These are phyloP conservation scores for Gadus macrocephalus DNA, from an alignment of 2,113 vertebrate genomes.

Conservation along the genomic window DNA sequence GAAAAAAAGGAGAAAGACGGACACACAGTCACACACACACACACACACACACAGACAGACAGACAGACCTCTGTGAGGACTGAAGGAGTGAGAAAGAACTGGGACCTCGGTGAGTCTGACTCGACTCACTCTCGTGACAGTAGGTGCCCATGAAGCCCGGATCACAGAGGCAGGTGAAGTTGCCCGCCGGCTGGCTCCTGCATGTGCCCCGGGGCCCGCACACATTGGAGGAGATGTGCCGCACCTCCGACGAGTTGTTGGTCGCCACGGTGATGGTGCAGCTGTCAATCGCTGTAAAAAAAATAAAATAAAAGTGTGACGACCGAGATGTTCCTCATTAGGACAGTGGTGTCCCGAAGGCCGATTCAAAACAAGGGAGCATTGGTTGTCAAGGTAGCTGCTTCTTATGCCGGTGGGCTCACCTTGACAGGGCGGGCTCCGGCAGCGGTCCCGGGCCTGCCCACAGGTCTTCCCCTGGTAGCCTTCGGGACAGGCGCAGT, in stretches of 20 bases:
- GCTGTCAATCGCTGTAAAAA: conserved; percentile 84
- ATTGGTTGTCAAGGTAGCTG: too few relatives aligned
- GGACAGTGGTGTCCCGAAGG: too few relatives aligned
- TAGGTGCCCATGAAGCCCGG: conserved; percentile 90
- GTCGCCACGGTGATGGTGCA: conserved; percentile 84
- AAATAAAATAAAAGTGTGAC: too few relatives aligned
- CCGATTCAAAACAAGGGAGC: too few relatives aligned
- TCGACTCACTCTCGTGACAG: conserved; percentile 92
- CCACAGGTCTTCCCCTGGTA: conserved; percentile 90
- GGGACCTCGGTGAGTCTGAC: background rate
- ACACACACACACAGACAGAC: too few relatives aligned
- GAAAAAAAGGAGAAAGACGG: too few relatives aligned
- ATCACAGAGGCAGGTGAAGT: conserved; percentile 91
- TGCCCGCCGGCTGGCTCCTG: conserved; percentile 82
- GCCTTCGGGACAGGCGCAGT: conserved; percentile 89
- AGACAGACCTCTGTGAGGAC: too few relatives aligned
- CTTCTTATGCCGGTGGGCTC: background rate
- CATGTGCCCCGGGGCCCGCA: conserved; percentile 89
- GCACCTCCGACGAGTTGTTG: conserved; percentile 74
- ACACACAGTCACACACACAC: too few relatives aligned
- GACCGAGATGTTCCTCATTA: too few relatives aligned
- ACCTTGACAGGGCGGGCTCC: conserved; percentile 86
- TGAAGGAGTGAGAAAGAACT: background rate
- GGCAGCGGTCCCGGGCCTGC: conserved; percentile 80
- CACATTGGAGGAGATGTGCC: conserved; percentile 78